Evolutionary conservation across 1,140 invertebrate genomes (phyloP), one percentile per base, ranked within the genome.

Genomic region (Neelides sp.): DNA sequence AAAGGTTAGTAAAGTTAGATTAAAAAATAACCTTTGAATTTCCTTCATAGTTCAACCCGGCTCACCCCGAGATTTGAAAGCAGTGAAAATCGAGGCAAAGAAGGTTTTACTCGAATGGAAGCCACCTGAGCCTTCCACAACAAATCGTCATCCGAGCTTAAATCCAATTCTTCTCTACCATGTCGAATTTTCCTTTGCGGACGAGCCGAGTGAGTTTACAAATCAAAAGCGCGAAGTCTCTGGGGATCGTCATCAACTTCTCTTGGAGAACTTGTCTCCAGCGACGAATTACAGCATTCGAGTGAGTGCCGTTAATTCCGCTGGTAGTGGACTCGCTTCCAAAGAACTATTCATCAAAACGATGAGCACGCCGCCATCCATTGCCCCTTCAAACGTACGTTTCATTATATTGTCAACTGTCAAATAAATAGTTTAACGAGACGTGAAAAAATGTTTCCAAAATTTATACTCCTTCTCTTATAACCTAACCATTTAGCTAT

Each of bases 251-350:
- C 45, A 3, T 28, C 20, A 27, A 15, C 44, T 39, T 7, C 54
- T 37, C 48, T 48, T 58, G 15, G 52, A 54, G 27, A 51, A 51
- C 26, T 27, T 58, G 17, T 44, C 19, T 36, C 56, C 56, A 22
- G 48, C 51, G 4, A 23, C 52, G 12, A 15, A 35, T 13, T 58
- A 58, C 35, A 26, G 28, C n/a, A 32, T 58, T 43, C 56, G 52
- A 19, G 52, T 58, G 30, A 37, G 37, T 28, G 56, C 56, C 37
- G 47, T 58, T 46, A 58, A 58, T 40, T 37, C 51, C 15, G 51
- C 56, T 22, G 56, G 56, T n/a, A 43, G 27, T 48, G 56, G 56
- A 51, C 42, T 44, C 27, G 43, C 51, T 12, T 41, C 52, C n/a
- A 37, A 44, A 17, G 24, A 46, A 7, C 19, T 51, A 19, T 8